Evolutionary conservation across 2,797 vertebrate genomes (phyloP).

Genomic region (Crocodylus rhombifer): DNA sequence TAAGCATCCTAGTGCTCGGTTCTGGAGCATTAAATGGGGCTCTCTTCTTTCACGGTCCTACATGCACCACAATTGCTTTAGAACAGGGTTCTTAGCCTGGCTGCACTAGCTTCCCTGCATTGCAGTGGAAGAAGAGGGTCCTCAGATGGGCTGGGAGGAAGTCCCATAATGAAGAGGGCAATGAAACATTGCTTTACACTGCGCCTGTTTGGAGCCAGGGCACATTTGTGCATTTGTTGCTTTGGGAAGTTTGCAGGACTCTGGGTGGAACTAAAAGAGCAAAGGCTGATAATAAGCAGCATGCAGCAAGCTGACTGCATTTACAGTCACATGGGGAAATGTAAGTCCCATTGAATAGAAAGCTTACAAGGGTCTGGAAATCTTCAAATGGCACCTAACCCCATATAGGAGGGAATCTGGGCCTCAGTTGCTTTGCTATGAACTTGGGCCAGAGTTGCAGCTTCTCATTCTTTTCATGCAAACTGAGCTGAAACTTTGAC

Average conservation of each 20-base stretch:
- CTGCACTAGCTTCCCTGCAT: not conserved
- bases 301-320: not conserved
- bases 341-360: fast-evolving
- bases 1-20: not conserved
- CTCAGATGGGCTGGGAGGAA: not conserved
- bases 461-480: not conserved
- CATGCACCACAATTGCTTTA: not conserved
- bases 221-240: not conserved
- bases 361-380: not conserved
- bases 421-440: not conserved
- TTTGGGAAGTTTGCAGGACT: not conserved
- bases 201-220: not conserved
- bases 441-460: fast-evolving
- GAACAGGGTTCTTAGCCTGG: not conserved
- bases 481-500: not conserved
- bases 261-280: not conserved
- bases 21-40: not conserved
- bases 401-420: fast-evolving
- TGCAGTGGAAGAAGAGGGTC: not conserved
- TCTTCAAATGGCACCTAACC: not conserved
- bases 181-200: not conserved
- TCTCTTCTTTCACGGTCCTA: not conserved
- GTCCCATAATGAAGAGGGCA: not conserved
- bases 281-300: not conserved
- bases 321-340: not conserved